Evolutionary conservation across 2,113 vertebrate species (phyloP).

Genomic region (Anolis carolinensis): DNA sequence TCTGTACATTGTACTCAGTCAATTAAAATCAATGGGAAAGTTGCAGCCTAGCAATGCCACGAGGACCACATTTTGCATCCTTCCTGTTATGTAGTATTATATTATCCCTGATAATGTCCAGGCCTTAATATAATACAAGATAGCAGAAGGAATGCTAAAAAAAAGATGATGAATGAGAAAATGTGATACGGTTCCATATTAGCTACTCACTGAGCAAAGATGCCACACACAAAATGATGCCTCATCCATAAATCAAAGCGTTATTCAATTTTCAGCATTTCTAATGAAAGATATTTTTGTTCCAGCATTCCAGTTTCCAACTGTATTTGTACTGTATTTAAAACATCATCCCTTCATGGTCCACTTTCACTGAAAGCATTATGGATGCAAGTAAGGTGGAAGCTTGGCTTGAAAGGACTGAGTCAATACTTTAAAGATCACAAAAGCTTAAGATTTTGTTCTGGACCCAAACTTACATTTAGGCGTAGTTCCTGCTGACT

Average conservation of each 20-base stretch:
- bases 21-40: no score
- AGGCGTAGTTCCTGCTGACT: conserved; percentile 78
- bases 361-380: not conserved
- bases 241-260: not conserved
- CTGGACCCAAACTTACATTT: conserved; percentile 77
- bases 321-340: no score
- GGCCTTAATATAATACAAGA: no score
- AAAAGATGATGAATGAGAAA: no score
- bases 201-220: not conserved
- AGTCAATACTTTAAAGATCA: not conserved
- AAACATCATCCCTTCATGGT: not conserved
- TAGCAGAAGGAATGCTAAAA: no score
- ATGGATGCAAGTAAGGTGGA: not conserved
- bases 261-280: not conserved
- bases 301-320: not conserved
- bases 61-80: no score
- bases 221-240: not conserved
- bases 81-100: no score
- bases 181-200: no score
- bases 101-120: no score
- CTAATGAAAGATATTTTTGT: not conserved
- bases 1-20: no score
- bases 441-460: not conserved
- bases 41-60: no score
- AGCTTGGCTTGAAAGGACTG: not conserved